A percentile compares a stretch with the other conserved stretches of the same genome.
Evolutionary conservation across 2,797 vertebrate genomes (phyloP).

Genomic region (Chaenodraco wilsoni): DNA sequence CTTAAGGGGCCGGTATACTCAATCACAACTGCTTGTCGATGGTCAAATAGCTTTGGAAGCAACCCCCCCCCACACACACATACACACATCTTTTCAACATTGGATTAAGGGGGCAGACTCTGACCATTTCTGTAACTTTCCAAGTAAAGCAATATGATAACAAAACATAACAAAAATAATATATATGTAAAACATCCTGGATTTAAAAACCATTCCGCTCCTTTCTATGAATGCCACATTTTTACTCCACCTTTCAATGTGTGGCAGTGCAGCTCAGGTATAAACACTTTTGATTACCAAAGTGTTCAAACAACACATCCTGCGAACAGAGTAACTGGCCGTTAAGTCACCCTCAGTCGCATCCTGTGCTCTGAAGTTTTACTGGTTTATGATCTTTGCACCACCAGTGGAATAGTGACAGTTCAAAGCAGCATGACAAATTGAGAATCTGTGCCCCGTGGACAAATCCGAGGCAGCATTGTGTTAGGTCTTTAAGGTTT

Average conservation of each 20-base stretch:
- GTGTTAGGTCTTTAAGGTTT: conserved; percentile 49
- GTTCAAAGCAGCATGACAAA: conserved; percentile 83
- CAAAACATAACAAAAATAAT: too few relatives aligned
- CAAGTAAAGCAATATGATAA: background rate
- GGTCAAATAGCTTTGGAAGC: background rate
- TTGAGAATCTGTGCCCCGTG: conserved; percentile 75
- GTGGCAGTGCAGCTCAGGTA: background rate
- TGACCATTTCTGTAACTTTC: background rate
- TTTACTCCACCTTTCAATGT: background rate
- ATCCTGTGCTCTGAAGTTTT: conserved; percentile 85
- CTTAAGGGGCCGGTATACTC: conserved; percentile 47
- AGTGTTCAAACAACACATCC: background rate
- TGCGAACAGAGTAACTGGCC: background rate
- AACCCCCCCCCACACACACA: background rate
- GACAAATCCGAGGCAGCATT: conserved; percentile 64
- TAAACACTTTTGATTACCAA: background rate
- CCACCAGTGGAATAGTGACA: conserved; percentile 75
- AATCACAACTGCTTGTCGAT: conserved; percentile 4
- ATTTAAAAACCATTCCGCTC: too few relatives aligned
- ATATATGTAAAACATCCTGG: too few relatives aligned
- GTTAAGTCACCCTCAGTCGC: conserved; percentile 72
- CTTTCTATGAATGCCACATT: background rate
- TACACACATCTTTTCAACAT: background rate
- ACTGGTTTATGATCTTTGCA: conserved; percentile 84
- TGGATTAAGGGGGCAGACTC: background rate